Base-by-base conservation (phyloP, 2,888 invertebrate species). In the Notodonta ziczac region DNA sequence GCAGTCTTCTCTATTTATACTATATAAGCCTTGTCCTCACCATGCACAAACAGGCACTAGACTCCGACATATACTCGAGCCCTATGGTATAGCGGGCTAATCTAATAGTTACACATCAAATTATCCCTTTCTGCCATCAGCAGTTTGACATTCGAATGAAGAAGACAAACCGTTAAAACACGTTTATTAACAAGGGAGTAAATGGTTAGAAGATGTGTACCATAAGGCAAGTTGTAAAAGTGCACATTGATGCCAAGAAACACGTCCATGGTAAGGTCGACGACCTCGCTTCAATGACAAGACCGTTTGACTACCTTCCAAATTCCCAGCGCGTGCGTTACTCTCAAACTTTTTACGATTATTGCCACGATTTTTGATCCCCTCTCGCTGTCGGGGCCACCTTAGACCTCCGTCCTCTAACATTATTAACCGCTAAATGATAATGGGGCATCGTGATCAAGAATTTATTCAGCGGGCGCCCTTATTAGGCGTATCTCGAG, bases 291-390 rank as follows among this genome's bases (percentile, higher is more conserved):
- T 64, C 75, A 88, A 86, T 82, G 85, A 83, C 84, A 72, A 74
- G 80, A 87, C 83, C 85, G 83, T 85, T 87, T 80, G 78, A 81
- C 81, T 82, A 80, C 83, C 83, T 89, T 85, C 81, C 79, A 80
- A 87, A 91, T 90, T 90, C 90, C 82, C 78, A 73, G 74, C 85
- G 87, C 89, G 90, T 88, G 81, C 86, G 85, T 88, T 83, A 87
- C 87, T 87, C 84, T 77, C 77, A 85, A 90, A 90, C 87, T 89
- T 91, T 90, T 91, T 91, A 90, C 87, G 91, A 86, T 90, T 90
- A 91, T 89, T 87, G 82, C 88, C 83, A 85, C 85, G 88, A 87
- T 88, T 90, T 89, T 88, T 89, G 89, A 88, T 87, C 87, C 89
- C 82, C 81, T 82, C 82, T 78, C 81, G 81, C 79, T 77, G 77